Evolutionary conservation across 2,888 invertebrate genomes (phyloP).

Genomic region (Camponotus fellah): DNA sequence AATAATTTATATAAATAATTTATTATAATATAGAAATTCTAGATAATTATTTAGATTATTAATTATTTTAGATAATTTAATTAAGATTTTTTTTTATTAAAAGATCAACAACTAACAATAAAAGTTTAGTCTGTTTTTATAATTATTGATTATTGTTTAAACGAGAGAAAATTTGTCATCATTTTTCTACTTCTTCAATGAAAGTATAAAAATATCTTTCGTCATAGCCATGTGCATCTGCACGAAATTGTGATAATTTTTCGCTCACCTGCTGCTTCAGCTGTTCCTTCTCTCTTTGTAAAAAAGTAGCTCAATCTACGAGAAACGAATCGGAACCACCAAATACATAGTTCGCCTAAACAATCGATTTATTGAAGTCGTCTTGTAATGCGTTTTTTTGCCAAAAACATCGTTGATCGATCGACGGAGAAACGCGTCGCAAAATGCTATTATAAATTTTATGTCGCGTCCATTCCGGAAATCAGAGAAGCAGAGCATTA

Average conservation of each 20-base stretch:
- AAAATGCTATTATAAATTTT: slow-evolving; percentile 43
- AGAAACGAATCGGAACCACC: background rate
- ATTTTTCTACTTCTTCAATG: background rate
- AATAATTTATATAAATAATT: no score
- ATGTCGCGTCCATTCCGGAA: slow-evolving; percentile 69
- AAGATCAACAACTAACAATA: background rate
- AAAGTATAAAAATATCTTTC: slow-evolving; percentile 11
- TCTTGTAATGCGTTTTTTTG: background rate
- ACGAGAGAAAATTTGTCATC: background rate
- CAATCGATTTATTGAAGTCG: background rate
- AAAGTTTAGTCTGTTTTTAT: background rate
- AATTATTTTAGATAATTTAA: no score
- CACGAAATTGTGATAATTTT: slow-evolving; percentile 43
- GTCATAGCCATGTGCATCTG: slow-evolving; percentile 34
- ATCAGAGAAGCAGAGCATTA: slow-evolving; percentile 79
- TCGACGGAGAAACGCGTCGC: background rate
- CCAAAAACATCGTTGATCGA: background rate
- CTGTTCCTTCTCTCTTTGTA: slow-evolving; percentile 32
- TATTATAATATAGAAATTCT: no score
- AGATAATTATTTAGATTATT: no score
- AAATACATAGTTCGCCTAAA: background rate
- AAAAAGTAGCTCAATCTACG: slow-evolving; percentile 8
- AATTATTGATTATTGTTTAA: background rate
- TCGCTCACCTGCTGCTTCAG: slow-evolving; percentile 56
- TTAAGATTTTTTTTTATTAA: no score